phyloP scores from a whole-genome alignment of 2,113 vertebrate genomes.

The Epinephelus cyanopodus region DNA sequence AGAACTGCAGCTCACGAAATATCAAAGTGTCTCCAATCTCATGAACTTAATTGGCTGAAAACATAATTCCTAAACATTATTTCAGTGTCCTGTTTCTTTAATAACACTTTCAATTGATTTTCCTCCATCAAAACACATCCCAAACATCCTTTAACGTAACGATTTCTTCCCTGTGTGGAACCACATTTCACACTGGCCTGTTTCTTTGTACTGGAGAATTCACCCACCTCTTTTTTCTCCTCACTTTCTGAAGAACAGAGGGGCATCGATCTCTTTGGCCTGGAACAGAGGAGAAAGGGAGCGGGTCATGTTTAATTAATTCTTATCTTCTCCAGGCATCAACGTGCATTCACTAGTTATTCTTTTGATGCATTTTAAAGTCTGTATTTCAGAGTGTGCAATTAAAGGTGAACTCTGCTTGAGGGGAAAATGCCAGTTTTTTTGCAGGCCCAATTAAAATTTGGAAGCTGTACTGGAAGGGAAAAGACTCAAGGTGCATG shows the following conservation, averaged over 20 bases:
- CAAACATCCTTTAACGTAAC: slow-evolving; percentile 28
- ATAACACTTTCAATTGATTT: slow-evolving; percentile 14
- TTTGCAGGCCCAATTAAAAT: slow-evolving; percentile 69
- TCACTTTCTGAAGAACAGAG: slow-evolving; percentile 39
- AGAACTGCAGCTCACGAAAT: neutral
- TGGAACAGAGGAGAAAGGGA: slow-evolving; percentile 29
- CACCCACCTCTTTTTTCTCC: slow-evolving; percentile 14
- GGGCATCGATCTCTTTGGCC: slow-evolving; percentile 53
- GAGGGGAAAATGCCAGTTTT: slow-evolving; percentile 38
- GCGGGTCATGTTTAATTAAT: slow-evolving; percentile 67
- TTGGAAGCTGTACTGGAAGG: slow-evolving; percentile 6
- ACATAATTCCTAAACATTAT: slow-evolving; percentile 7
- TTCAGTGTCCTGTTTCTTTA: neutral
- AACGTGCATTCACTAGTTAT: slow-evolving; percentile 56
- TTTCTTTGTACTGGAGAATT: slow-evolving; percentile 7
- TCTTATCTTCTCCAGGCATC: slow-evolving; percentile 39
- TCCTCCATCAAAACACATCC: slow-evolving; percentile 13
- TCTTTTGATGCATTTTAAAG: slow-evolving; percentile 76
- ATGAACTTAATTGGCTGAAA: neutral
- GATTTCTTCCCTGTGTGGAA: neutral
- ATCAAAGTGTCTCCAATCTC: neutral
- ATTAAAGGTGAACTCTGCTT: slow-evolving; percentile 67
- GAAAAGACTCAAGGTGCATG: slow-evolving; percentile 29
- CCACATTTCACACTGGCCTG: neutral
- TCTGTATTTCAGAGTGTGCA: slow-evolving; percentile 51